Percentiles rank a stretch among this genome's conserved stretches.
phyloP scores from a whole-genome alignment of 2,113 vertebrate genomes.

The Lethenteron camtschaticum region DNA sequence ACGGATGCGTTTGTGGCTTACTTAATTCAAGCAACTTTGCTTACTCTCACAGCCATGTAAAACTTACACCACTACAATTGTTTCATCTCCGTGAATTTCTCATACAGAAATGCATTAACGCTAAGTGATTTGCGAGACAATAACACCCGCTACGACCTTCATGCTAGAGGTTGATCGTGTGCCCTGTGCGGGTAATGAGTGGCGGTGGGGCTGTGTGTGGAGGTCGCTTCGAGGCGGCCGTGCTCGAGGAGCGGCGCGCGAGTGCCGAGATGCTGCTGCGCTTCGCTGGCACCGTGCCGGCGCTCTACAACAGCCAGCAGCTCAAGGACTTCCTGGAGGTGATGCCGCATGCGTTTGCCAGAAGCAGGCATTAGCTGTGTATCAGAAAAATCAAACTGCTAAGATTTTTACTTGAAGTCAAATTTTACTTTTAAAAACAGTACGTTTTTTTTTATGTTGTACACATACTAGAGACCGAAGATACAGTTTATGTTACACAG shows the following conservation, averaged over 20 bases:
- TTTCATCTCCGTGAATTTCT: too few species aligned
- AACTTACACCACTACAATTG: too few species aligned
- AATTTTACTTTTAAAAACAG: neutral
- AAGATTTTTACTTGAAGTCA: neutral
- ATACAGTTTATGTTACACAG: neutral
- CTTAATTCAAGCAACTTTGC: too few species aligned
- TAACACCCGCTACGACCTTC: too few species aligned
- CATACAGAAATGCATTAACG: too few species aligned
- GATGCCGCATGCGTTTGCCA: constrained; percentile 8
- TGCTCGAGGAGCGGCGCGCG: constrained; percentile 55
- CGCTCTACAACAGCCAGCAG: constrained; percentile 64
- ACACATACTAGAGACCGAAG: neutral
- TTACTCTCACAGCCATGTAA: too few species aligned
- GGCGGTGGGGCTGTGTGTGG: neutral
- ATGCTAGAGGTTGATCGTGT: too few species aligned
- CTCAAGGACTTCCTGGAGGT: constrained; percentile 56
- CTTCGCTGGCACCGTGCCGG: constrained; percentile 44
- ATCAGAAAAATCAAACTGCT: too few species aligned
- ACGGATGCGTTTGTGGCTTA: too few species aligned
- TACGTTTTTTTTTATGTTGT: neutral
- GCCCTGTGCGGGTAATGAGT: neutral
- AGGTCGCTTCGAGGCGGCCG: constrained; percentile 54
- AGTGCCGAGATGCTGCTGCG: constrained; percentile 41
- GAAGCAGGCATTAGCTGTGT: neutral
- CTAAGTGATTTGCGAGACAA: too few species aligned